Evolutionary conservation across 2,797 vertebrate species (phyloP).

Genomic region (Enteromius argenteus): DNA sequence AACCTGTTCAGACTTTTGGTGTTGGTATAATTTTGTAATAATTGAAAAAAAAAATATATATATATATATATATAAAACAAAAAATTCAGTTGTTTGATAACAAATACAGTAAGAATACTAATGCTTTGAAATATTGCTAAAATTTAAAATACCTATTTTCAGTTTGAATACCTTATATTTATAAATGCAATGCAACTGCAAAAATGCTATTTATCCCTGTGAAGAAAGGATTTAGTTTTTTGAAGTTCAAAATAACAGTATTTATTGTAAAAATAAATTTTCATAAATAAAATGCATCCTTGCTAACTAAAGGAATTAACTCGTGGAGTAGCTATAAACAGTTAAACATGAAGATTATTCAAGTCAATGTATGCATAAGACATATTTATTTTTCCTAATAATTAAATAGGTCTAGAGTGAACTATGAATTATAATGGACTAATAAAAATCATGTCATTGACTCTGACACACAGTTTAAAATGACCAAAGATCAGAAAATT

Average conservation of each 20-base stretch:
- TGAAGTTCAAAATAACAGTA: too few relatives aligned
- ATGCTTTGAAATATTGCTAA: not conserved
- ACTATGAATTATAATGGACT: not conserved
- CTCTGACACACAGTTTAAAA: not conserved
- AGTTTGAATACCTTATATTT: too few relatives aligned
- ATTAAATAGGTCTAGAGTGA: not conserved
- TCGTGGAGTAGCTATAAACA: not conserved
- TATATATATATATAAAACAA: not conserved
- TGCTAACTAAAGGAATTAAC: not conserved
- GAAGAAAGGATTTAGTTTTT: too few relatives aligned
- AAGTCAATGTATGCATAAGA: not conserved
- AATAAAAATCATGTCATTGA: not conserved
- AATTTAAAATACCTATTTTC: not conserved
- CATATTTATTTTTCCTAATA: not conserved
- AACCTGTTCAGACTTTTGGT: not conserved
- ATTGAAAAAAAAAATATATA: too few relatives aligned
- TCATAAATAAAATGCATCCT: not conserved
- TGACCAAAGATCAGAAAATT: not conserved
- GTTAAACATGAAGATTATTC: not conserved
- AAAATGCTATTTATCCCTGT: too few relatives aligned
- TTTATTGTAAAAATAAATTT: not conserved
- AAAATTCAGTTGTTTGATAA: not conserved
- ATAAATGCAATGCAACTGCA: too few relatives aligned
- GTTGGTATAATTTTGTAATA: not conserved
- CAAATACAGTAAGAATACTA: not conserved